A percentile compares a stretch with the other conserved stretches of the same genome.
Conservation (phyloP, 1,140 invertebrate species). For the Himalopsyche phryganea region DNA sequence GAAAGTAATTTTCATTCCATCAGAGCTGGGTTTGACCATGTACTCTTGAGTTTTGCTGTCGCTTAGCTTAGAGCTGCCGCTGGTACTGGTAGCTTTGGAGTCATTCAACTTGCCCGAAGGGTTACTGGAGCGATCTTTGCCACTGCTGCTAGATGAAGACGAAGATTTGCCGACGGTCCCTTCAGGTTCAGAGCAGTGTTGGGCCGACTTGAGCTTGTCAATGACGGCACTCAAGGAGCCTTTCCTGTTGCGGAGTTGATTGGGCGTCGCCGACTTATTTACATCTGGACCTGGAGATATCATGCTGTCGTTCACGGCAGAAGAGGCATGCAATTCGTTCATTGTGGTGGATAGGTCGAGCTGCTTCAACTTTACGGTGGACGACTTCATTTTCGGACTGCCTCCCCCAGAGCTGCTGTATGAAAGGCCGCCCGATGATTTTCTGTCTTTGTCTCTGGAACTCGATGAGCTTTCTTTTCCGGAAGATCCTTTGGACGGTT, state of each 20-base stretch:
- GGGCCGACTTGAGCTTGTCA: slow-evolving; percentile 77
- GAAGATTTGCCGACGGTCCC: slow-evolving; percentile 36
- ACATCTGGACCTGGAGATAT: slow-evolving; percentile 59
- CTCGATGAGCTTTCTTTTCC: slow-evolving; percentile 52
- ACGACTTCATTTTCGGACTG: slow-evolving; percentile 67
- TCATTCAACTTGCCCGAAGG: slow-evolving; percentile 50
- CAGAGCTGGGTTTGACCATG: slow-evolving; percentile 79
- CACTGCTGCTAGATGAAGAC: slow-evolving; percentile 34
- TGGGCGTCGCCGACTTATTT: slow-evolving; percentile 53
- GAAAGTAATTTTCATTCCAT: slow-evolving; percentile 85
- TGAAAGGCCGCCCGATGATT: slow-evolving; percentile 48
- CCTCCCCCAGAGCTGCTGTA: slow-evolving; percentile 50
- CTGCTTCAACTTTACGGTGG: slow-evolving; percentile 64
- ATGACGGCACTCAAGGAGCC: slow-evolving; percentile 80
- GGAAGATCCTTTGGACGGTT: slow-evolving; percentile 41
- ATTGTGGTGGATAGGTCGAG: slow-evolving; percentile 56
- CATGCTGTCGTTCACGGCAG: slow-evolving; percentile 44
- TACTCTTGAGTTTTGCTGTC: slow-evolving; percentile 77
- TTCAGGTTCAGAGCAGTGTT: slow-evolving; percentile 57
- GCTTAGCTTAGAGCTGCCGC: slow-evolving; percentile 50
- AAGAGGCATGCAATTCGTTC: slow-evolving; percentile 37
- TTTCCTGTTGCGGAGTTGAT: slow-evolving; percentile 65
- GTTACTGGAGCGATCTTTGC: slow-evolving; percentile 38
- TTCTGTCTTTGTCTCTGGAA: slow-evolving; percentile 62
- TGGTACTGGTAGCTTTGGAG: slow-evolving; percentile 47